A percentile compares a stretch with the other conserved stretches of the same genome.
Evolutionary conservation across 2,113 vertebrate species (phyloP).

Genomic region (Bufo bufo): DNA sequence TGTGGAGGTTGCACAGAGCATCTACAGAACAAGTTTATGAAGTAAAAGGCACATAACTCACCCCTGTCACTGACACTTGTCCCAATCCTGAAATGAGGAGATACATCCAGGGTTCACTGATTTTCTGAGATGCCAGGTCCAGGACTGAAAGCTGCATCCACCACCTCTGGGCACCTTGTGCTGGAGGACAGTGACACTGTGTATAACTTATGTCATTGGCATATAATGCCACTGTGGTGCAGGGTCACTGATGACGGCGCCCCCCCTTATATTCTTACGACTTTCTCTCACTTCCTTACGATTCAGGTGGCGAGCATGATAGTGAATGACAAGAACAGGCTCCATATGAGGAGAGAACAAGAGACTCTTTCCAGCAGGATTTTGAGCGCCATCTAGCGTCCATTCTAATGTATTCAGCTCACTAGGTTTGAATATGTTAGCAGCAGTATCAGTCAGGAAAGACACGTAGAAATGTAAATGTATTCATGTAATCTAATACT

Average conservation of each 20-base stretch:
- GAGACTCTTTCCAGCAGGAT: background rate
- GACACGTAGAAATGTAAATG: background rate
- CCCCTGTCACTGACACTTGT: constrained; percentile 24
- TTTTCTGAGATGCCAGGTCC: constrained; percentile 29
- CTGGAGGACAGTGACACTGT: constrained; percentile 4
- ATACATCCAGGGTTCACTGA: constrained; percentile 48
- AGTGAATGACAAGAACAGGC: constrained; percentile 58
- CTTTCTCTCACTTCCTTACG: constrained; percentile 53
- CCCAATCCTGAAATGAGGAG: constrained; percentile 23
- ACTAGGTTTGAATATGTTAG: background rate
- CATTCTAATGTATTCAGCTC: background rate
- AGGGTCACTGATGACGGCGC: background rate
- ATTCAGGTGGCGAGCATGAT: constrained; percentile 50
- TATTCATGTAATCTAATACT: too few relatives aligned
- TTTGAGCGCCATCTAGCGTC: constrained; percentile 30
- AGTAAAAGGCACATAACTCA: constrained; percentile 15
- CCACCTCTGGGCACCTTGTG: constrained; percentile 6
- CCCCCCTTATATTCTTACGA: constrained; percentile 27
- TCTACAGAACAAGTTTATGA: background rate
- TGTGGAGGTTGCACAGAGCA: background rate
- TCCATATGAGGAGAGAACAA: constrained; percentile 14
- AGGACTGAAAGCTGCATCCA: background rate
- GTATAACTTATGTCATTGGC: constrained; percentile 17
- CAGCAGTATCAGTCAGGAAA: background rate
- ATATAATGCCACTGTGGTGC: constrained; percentile 6